Base-by-base conservation (phyloP, 2,888 invertebrate genomes). In the Zootermopsis nevadensis region DNA sequence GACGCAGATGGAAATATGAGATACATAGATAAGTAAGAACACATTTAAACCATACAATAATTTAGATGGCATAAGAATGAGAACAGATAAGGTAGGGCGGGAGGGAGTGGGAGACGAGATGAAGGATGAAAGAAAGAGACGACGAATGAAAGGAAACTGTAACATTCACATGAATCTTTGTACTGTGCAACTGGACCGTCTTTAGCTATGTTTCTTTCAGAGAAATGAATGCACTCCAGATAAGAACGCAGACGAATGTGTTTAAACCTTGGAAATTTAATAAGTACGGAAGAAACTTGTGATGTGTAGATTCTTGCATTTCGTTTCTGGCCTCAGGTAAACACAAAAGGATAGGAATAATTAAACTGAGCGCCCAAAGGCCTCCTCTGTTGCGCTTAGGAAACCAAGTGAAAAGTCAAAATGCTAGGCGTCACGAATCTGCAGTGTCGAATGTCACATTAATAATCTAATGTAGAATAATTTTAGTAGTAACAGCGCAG, bases 21-120 rank as follows among this genome's bases (percentile, higher is more conserved):
- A 81, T 81, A 81, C 72, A 74, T 53, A 81, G 81, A 81, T 81
- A 81, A 81, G 74, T 81, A 74, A 42, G 69, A 81, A 42, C 74
- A 48, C 81, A 74, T 81, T 81, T 81, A 72, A 81, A 74, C 48
- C 81, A 35, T 81, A 81, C 55, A 81, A 74, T 81, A 81, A 81
- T 81, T 69, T 72, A 81, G 81, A 81, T 81, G 74, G 81, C 81
- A 81, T 53, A 74, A 72, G 74, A 74, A 74, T 74, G n/a, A n/a
- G 31, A 24, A 10, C 7, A 33, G 74, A 74, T 74, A 74, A 74
- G 74, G 3, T 31, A 15, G n/a, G 38, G 38, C 10, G 74, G n/a
- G 42, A 8, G 7, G 27, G n/a, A n/a, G n/a, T n/a, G 7, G 60
- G 27, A n/a, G 60, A 60, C 6, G n/a, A 60, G 60, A 60, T 60